Evolutionary conservation across 2,113 vertebrate species (phyloP), one percentile per base, ranked within the genome.

Genomic region (Vidua macroura): DNA sequence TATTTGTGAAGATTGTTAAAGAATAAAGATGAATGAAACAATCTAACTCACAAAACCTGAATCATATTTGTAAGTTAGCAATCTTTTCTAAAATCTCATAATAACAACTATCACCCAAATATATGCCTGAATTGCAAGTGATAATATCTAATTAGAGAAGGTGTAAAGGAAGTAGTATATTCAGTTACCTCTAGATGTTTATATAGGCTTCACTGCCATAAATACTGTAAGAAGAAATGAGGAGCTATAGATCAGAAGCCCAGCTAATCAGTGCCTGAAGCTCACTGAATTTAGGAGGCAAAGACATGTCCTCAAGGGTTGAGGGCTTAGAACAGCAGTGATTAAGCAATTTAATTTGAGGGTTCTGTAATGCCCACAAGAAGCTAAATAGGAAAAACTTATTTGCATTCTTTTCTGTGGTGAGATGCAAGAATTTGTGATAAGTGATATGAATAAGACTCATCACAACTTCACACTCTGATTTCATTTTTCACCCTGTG

Each of bases 361-460:
- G 73, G 90, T 90, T 80, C 18, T 86, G 11, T 80, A 80, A 48
- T 43, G 28, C 3, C n/a, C 25, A 30, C 5, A 3, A 86, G 46
- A 79, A 69, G 37, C 8, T 88, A 88, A 88, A 93, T 62, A 79
- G 28, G 37, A 87, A 82, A 27, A 79, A 83, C 44, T 58, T 83
- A 48, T 62, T 67, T 86, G 63, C 67, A 86, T 93, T 69, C 15
- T 70, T 21, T 86, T 94, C 25, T 1, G 0, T 2, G 1, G 64
- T 44, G 49, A 91, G 49, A 31, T 83, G 24, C 25, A 85, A 56
- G 17, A 37, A 70, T 66, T 77, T 80, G 28, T 83, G 55, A 33
- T 77, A 90, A 90, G n/a, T 39, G n/a, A 69, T 77, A 88, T 23
- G 85, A 88, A 85, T 68, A 91, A 91, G 27, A 62, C 41, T 88